A percentile compares a stretch with the other conserved stretches of the same genome.
Conservation (phyloP, 2,797 vertebrate genomes). For the Syngnathus acus region DNA sequence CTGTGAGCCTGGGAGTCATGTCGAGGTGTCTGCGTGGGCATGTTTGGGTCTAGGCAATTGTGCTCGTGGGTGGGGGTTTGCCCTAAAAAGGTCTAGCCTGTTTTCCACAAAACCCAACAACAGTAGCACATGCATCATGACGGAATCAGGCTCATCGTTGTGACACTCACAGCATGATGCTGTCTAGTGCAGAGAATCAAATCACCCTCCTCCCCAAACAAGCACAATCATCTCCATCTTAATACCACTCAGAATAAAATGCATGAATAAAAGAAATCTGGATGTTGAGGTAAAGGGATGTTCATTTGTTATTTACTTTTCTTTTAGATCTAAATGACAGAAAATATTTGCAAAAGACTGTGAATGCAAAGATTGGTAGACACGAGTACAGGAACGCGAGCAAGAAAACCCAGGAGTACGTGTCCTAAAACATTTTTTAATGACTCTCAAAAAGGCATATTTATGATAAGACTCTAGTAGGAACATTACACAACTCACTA, state of each 20-base stretch:
- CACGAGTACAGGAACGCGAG: too few relatives aligned
- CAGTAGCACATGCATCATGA: slow-evolving; percentile 59
- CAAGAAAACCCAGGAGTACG: too few relatives aligned
- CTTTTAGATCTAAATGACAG: not conserved
- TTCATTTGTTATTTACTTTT: not conserved
- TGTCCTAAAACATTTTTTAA: too few relatives aligned
- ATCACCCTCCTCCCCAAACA: not conserved
- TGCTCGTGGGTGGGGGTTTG: slow-evolving; percentile 6
- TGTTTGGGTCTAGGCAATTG: slow-evolving; percentile 10
- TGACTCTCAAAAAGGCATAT: too few relatives aligned
- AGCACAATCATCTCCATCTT: slow-evolving; percentile 13
- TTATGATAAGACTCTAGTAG: too few relatives aligned
- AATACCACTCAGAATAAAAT: slow-evolving; percentile 8
- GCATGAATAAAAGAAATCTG: not conserved
- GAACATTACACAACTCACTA: too few relatives aligned
- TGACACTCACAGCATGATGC: slow-evolving; percentile 60
- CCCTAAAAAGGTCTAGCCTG: slow-evolving; percentile 36
- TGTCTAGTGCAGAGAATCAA: slow-evolving; percentile 39
- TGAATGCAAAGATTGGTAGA: too few relatives aligned
- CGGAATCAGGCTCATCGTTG: slow-evolving; percentile 53
- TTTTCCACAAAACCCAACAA: slow-evolving; percentile 18
- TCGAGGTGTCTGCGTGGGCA: slow-evolving; percentile 14
- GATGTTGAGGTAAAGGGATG: not conserved
- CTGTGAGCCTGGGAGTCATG: not conserved
- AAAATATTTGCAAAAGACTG: too few relatives aligned